Base-by-base conservation (phyloP, 2,888 invertebrate species). In the Tanytarsus gracilentus region DNA sequence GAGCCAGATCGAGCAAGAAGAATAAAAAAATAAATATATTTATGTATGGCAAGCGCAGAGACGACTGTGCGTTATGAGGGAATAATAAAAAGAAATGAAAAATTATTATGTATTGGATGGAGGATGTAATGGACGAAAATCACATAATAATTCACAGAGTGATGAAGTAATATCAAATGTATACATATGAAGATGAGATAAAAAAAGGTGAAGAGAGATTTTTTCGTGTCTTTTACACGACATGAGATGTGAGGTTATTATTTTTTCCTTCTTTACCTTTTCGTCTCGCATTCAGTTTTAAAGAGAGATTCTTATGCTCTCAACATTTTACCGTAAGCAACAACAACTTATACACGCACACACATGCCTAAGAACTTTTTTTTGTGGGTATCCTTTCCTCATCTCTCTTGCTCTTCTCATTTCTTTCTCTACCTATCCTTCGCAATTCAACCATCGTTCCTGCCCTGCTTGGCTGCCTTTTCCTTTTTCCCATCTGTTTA, bases 151-250 rank as follows among this genome's bases (percentile, higher is more conserved):
- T 55, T 55, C 40, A 55, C 44, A 23, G 40, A 40, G 40, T 55
- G 40, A 55, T 55, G 55, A 55, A 39, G 53, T 39, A 39, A 53
- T 53, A 53, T 55, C 21, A 40, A 52, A n/a, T n/a, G n/a, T n/a
- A n/a, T n/a, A n/a, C n/a, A n/a, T n/a, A n/a, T n/a, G n/a, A n/a
- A n/a, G n/a, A 27, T 33, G 21, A 33, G 33, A 33, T 9, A n/a
- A 50, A 50, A 16, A 52, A 55, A 55, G 55, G 39, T 55, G 55
- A 55, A 55, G 55, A 55, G 40, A 55, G 26, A 26, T 16, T 40
- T 21, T 5, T 14, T 51, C 52, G 52, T 16, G 51, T 9, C 21
- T n/a, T 16, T 52, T 55, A 55, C 21, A 44, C 55, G 25, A 23
- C 18, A 25, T 50, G 26, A 5, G 33, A n/a, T n/a, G n/a, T 21